Evolutionary conservation across 1,140 invertebrate genomes (phyloP).

Genomic region (Anastatus disparis): DNA sequence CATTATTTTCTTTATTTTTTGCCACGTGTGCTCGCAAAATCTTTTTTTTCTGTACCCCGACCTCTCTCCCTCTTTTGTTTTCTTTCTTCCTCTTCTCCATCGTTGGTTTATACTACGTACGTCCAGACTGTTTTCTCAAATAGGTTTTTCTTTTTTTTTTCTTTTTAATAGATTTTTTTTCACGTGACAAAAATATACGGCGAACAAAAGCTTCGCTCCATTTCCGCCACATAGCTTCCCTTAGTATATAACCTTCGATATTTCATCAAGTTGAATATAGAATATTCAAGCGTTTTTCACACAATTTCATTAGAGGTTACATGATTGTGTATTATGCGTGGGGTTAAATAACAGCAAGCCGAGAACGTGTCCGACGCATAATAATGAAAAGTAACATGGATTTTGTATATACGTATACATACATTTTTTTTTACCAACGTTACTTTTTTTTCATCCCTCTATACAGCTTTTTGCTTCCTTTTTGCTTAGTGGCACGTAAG

Average conservation of each 20-base stretch:
- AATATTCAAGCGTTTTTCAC: slow-evolving; percentile 8
- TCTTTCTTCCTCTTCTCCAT: not conserved
- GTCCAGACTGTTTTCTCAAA: not conserved
- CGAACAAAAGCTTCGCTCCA: not conserved
- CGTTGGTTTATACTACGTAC: not conserved
- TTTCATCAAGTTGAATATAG: slow-evolving; percentile 5
- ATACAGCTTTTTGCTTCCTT: slow-evolving; percentile 24
- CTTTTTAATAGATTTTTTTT: not conserved
- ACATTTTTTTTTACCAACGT: not conserved
- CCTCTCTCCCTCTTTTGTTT: too few relatives aligned
- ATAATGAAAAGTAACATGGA: too few relatives aligned
- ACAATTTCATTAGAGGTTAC: slow-evolving; percentile 10
- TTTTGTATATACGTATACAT: too few relatives aligned
- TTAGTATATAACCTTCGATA: slow-evolving; percentile 32
- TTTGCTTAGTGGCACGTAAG: not conserved
- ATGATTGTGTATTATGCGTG: not conserved
- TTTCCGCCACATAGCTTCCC: not conserved
- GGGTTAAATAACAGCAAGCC: not conserved
- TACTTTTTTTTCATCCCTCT: not conserved
- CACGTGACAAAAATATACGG: not conserved
- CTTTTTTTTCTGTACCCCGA: too few relatives aligned
- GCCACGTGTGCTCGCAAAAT: not conserved
- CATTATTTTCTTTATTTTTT: not conserved
- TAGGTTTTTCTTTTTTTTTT: too few relatives aligned
- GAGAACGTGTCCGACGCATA: not conserved